Evolutionary conservation across 2,888 invertebrate genomes (phyloP), one percentile per base, ranked within the genome.

Genomic region (Aphodius granarius): DNA sequence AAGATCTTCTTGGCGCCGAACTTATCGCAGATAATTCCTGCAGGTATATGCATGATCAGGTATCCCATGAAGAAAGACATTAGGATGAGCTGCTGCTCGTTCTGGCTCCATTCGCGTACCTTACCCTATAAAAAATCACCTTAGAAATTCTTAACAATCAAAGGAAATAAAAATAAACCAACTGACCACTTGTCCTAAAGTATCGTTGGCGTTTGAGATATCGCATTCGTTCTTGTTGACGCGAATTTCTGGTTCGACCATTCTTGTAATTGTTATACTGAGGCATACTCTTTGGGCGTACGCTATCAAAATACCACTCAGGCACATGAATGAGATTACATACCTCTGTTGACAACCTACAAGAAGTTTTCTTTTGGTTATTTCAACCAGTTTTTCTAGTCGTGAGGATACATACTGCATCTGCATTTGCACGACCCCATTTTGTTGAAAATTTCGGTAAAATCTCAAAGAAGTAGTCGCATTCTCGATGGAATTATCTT

Each of bases 21-120:
- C 16, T 66, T 66, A 68, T 78, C 77, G 66, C 74, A 74, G 4
- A 74, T 13, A n/a, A 78, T 63, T 4, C 77, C 77, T n/a, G 73
- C 74, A 16, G 76, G 71, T 71, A 78, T 3, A 13, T 78, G 77
- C 17, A 64, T 20, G 5, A 74, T 9, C 0, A 74, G 13, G 21
- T 78, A 78, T 3, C 76, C 76, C 6, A 65, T 16, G 22, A 72
- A 78, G 43, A 78, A 78, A n/a, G 76, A 73, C 13, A 64, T 70
- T 18, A 77, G 68, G 6, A 71, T 63, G 62, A 22, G 66, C 17
- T 71, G 66, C 63, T 77, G 77, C 62, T 73, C 73, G 0, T 9
- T 4, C 22, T 75, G 72, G 5, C 66, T 17, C 77, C 77, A 78
- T 0, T 62, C 23, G 18, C 74, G 66, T n/a, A 72, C 68, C 0